phyloP scores from a whole-genome alignment of 2,888 invertebrate species.

The Thumatha senex region DNA sequence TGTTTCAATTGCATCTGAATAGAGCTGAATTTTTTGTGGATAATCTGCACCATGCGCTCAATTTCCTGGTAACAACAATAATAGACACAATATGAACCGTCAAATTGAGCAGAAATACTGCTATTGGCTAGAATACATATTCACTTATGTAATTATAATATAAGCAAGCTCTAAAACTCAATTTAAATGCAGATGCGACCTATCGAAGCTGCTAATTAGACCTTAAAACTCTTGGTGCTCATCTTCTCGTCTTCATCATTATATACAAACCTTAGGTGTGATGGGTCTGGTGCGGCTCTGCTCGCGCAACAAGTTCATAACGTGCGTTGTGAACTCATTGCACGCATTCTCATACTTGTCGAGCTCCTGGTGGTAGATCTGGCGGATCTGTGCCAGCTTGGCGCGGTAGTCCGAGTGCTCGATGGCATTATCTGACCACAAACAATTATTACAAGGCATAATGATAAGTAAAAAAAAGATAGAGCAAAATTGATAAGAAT shows the following conservation, averaged over 20 bases:
- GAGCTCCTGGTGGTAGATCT: conserved; percentile 99
- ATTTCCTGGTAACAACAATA: conserved; percentile 86
- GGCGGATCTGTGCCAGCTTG: conserved; percentile 98
- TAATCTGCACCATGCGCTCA: conserved; percentile 99
- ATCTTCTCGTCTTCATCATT: no score
- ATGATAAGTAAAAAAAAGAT: no score
- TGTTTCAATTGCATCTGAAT: conserved; percentile 99
- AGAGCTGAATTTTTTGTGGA: conserved; percentile 98
- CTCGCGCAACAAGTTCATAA: conserved; percentile 98
- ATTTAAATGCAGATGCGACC: no score
- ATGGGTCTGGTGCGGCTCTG: conserved; percentile 99
- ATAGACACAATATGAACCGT: background rate
- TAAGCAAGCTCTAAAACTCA: no score
- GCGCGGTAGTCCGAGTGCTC: conserved; percentile 99
- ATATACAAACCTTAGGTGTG: conserved; percentile 88
- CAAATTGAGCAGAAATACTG: background rate
- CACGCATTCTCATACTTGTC: conserved; percentile 99
- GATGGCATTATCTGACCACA: conserved; percentile 96
- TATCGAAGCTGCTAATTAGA: no score
- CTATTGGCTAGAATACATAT: no score
- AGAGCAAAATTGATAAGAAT: no score
- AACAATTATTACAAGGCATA: background rate
- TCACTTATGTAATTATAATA: no score
- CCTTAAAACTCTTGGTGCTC: no score
- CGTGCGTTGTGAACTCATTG: conserved; percentile 99